Evolutionary conservation across 2,797 vertebrate species (phyloP).

Genomic region (Chelon labrosus): DNA sequence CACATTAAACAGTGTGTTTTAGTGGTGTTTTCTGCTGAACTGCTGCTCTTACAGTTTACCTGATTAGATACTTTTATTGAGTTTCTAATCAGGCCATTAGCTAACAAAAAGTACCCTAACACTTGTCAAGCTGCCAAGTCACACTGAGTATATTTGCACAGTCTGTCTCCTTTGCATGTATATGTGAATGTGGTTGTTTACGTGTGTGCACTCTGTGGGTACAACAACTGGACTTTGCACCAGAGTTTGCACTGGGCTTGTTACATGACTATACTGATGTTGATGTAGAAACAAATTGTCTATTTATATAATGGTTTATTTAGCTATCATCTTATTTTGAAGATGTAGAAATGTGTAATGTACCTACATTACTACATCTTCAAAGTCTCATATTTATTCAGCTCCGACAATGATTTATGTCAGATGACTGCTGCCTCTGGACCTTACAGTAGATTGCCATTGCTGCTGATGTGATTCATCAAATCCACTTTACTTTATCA

Average conservation of each 20-base stretch:
- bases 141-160: constrained; percentile 38
- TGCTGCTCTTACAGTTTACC: too few relatives aligned
- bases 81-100: constrained; percentile 22
- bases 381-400: constrained; percentile 16
- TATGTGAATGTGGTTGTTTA: not conserved
- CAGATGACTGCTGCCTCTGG: constrained; percentile 6
- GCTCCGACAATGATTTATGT: constrained; percentile 22
- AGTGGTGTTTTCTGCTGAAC: too few relatives aligned
- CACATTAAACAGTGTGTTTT: too few relatives aligned
- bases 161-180: constrained; percentile 1
- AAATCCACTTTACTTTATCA: not conserved
- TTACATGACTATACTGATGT: constrained; percentile 11
- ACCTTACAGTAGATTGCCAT: not conserved
- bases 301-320: constrained; percentile 34
- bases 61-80: not conserved
- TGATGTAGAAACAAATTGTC: constrained; percentile 24
- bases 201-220: constrained; percentile 1
- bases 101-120: constrained; percentile 4
- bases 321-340: not conserved
- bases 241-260: constrained; percentile 12
- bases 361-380: not conserved
- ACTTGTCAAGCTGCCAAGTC: not conserved
- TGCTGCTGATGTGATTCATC: constrained; percentile 12
- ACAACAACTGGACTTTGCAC: constrained; percentile 58
- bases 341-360: too few relatives aligned